phyloP scores from a whole-genome alignment of 30 jellyfish, hydroid and myxozoan species.

The Aurelia sp. region DNA sequence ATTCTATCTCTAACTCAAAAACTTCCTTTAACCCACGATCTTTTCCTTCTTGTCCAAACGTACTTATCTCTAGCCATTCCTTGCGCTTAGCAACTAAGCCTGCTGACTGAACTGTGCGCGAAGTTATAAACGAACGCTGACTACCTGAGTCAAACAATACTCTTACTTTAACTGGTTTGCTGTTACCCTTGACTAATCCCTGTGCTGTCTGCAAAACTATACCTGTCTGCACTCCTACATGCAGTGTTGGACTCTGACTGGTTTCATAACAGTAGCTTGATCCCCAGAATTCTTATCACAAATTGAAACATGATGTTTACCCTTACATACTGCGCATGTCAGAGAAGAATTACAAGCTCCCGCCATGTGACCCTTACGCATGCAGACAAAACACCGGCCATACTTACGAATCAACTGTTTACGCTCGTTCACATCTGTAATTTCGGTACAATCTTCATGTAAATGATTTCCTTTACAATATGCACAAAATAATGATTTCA shows the following conservation, averaged over 20 bases:
- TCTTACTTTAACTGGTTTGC: background rate
- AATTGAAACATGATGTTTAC: background rate
- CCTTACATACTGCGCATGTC: background rate
- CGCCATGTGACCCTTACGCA: background rate
- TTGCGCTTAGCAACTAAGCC: conserved; percentile 10
- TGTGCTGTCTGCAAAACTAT: conserved; percentile 23
- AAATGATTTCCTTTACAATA: background rate
- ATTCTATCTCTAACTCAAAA: background rate
- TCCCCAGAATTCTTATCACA: background rate
- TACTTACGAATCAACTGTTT: background rate
- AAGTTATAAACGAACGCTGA: conserved; percentile 4
- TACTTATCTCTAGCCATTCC: background rate
- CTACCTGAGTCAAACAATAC: conserved; percentile 7
- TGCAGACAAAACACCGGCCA: no score
- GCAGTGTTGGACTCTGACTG: conserved; percentile 17
- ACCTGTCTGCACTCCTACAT: background rate
- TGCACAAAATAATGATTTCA: background rate
- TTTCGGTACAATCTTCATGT: background rate
- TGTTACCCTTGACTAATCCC: background rate
- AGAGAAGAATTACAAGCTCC: background rate
- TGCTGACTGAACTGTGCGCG: background rate
- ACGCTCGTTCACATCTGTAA: conserved; percentile 4
- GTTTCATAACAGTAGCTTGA: background rate
- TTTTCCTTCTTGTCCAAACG: conserved; percentile 4
- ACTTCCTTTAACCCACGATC: background rate